Percentiles rank a stretch among this genome's conserved stretches.
phyloP scores from a whole-genome alignment of 2,113 vertebrate species.

The Pavo muticus region DNA sequence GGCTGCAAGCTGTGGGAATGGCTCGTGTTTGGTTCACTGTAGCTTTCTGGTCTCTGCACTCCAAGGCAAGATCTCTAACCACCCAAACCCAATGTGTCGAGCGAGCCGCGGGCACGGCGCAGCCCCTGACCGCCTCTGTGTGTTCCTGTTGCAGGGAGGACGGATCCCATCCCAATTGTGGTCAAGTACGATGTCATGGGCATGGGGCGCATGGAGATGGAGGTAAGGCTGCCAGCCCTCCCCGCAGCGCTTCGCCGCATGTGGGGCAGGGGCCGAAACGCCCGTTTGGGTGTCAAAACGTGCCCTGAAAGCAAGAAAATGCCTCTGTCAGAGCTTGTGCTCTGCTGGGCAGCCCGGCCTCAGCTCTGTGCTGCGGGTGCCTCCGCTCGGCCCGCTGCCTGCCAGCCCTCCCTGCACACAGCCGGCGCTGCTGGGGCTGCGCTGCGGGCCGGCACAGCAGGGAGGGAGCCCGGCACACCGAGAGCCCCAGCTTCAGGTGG shows the following conservation, averaged over 20 bases:
- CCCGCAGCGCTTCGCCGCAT: too few relatives aligned
- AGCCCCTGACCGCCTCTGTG: constrained; percentile 69
- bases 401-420: neutral
- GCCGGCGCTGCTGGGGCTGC: neutral
- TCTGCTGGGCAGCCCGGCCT: neutral
- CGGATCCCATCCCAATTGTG: constrained; percentile 97
- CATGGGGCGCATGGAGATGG: constrained; percentile 99
- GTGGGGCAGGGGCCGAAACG: too few relatives aligned
- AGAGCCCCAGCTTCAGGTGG: neutral
- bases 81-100: constrained; percentile 94
- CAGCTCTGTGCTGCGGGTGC: neutral
- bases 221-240: constrained; percentile 75
- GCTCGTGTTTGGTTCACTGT: constrained; percentile 99
- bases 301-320: neutral
- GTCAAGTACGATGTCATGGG: constrained; percentile 99
- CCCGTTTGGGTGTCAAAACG: too few relatives aligned
- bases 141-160: constrained; percentile 92
- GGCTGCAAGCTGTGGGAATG: constrained; percentile 98
- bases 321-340: neutral
- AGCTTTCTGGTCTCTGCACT: constrained; percentile 99
- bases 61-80: constrained; percentile 99
- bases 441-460: neutral
- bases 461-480: neutral
- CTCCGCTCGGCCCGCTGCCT: neutral
- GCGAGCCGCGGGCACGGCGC: constrained; percentile 74